Conservation (phyloP, 1,140 invertebrate species). For the Ephestia elutella region DNA sequence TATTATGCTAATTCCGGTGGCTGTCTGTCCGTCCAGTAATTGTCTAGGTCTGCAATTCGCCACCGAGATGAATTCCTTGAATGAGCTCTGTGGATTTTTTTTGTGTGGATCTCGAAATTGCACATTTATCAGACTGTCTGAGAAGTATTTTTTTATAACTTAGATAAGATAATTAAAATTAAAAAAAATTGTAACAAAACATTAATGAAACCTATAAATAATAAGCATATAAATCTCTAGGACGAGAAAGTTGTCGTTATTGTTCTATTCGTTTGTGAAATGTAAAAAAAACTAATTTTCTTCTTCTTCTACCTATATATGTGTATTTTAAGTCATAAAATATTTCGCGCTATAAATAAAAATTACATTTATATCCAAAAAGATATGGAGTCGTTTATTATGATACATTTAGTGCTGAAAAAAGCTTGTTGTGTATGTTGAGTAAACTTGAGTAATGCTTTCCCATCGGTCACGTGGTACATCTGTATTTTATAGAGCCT, state of each 20-base stretch:
- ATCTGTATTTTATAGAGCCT: background rate
- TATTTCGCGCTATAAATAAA: background rate
- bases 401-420: slow-evolving; percentile 5
- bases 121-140: slow-evolving; percentile 19
- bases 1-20: slow-evolving; percentile 33
- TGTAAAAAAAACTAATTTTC: too few relatives aligned
- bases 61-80: background rate
- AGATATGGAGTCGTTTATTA: slow-evolving; percentile 14
- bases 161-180: too few relatives aligned
- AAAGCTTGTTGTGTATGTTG: background rate
- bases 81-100: too few relatives aligned
- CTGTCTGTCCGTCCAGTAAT: background rate
- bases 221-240: too few relatives aligned
- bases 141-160: too few relatives aligned
- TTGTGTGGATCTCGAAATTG: slow-evolving; percentile 11
- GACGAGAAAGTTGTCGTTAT: too few relatives aligned
- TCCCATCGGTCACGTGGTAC: background rate
- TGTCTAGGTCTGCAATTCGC: background rate
- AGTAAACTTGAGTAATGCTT: background rate
- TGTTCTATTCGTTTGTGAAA: too few relatives aligned
- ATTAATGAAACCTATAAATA: background rate
- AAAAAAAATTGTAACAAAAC: too few relatives aligned
- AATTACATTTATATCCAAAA: slow-evolving; percentile 17
- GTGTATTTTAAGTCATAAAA: too few relatives aligned
- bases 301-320: too few relatives aligned